Percentiles rank a stretch among this genome's conserved stretches.
Conservation (phyloP, 1,140 invertebrate genomes). For the Paramacrobiotus metropolitanus region DNA sequence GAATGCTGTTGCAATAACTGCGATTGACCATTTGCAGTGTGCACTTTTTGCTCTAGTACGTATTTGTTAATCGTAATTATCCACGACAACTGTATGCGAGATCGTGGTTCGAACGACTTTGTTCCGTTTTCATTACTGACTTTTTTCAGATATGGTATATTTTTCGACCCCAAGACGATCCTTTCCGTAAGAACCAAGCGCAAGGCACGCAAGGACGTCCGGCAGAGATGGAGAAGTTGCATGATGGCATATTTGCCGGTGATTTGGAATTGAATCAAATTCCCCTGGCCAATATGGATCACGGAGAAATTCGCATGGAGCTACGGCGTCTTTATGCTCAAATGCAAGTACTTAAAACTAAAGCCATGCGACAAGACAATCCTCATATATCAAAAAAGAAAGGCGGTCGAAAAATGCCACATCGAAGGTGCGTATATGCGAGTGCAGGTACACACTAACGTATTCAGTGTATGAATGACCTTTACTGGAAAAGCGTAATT, state of each 20-base stretch:
- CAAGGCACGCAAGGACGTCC: conserved; percentile 13
- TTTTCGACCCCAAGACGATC: conserved; percentile 17
- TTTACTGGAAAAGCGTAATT: too few relatives aligned
- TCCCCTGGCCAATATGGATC: conserved; percentile 59
- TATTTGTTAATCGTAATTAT: too few relatives aligned
- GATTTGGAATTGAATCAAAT: conserved; percentile 62
- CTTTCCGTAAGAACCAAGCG: conserved; percentile 19
- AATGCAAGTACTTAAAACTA: conserved; percentile 54
- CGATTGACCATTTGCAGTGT: too few relatives aligned
- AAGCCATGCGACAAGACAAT: conserved; percentile 71
- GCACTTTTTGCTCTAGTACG: too few relatives aligned
- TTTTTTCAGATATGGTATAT: conserved; percentile 7
- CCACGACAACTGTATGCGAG: too few relatives aligned
- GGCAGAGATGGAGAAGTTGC: conserved; percentile 26
- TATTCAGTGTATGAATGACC: too few relatives aligned
- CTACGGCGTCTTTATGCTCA: conserved; percentile 74
- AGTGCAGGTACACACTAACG: conserved; percentile 21
- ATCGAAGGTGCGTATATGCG: conserved; percentile 49
- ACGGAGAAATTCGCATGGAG: conserved; percentile 69
- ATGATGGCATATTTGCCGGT: conserved; percentile 43
- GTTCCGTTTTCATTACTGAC: not conserved
- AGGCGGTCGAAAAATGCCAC: conserved; percentile 68
- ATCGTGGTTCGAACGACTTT: too few relatives aligned
- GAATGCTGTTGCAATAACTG: too few relatives aligned
- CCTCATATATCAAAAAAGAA: conserved; percentile 76